Conservation (phyloP, 1,140 invertebrate species). For the Bombus waltoni region DNA sequence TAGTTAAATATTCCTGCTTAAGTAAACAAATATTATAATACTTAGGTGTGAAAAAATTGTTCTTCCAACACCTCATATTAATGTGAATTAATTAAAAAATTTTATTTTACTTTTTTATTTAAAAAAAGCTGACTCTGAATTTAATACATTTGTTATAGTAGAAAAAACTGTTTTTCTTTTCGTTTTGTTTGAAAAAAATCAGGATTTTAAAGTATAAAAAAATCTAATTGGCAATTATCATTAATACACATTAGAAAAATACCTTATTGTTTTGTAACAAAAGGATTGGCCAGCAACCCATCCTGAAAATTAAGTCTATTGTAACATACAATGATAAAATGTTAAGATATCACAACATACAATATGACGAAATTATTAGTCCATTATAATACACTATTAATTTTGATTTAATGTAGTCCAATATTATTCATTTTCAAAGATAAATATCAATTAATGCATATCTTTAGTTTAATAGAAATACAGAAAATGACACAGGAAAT, state of each 20-base stretch:
- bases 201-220: slow-evolving; percentile 17
- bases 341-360: slow-evolving; percentile 40
- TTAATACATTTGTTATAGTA: not conserved
- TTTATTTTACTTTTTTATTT: not conserved
- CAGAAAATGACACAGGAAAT: slow-evolving; percentile 25
- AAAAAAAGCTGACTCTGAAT: not conserved
- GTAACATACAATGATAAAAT: slow-evolving; percentile 43
- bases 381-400: slow-evolving; percentile 18
- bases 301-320: slow-evolving; percentile 40
- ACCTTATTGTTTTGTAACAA: slow-evolving; percentile 42
- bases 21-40: slow-evolving; percentile 4
- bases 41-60: not conserved
- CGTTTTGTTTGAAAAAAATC: slow-evolving; percentile 27
- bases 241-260: slow-evolving; percentile 57
- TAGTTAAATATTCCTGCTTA: not conserved
- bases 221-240: slow-evolving; percentile 14
- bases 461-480: slow-evolving; percentile 12
- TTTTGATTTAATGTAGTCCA: slow-evolving; percentile 20
- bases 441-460: slow-evolving; percentile 37
- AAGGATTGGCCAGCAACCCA: slow-evolving; percentile 61
- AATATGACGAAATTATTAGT: slow-evolving; percentile 19
- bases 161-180: slow-evolving; percentile 11
- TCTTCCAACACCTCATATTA: not conserved
- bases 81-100: not conserved
- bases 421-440: slow-evolving; percentile 7